Evolutionary conservation across 2,113 vertebrate genomes (phyloP).

Genomic region (Bubo bubo): DNA sequence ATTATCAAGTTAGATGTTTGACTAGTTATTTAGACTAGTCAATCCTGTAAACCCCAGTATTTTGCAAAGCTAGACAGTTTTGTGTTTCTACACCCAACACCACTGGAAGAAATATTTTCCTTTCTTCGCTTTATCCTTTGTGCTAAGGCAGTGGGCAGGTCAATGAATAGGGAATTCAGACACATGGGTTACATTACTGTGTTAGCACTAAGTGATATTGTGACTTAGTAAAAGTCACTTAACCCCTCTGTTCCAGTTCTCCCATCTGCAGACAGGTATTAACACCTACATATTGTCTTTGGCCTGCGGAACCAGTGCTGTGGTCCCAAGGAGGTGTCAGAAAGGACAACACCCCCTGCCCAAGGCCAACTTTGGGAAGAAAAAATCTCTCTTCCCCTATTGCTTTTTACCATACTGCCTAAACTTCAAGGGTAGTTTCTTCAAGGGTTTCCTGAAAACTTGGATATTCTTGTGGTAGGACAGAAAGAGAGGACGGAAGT

Average conservation of each 20-base stretch:
- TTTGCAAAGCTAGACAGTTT: not conserved
- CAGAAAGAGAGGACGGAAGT: not conserved
- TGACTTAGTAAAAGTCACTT: not conserved
- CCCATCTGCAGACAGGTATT: not conserved
- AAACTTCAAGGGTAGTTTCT: not conserved
- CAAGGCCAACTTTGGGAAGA: not conserved
- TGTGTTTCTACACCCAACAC: not conserved
- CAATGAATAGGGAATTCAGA: not conserved
- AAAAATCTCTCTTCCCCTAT: not conserved
- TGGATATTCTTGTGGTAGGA: not conserved
- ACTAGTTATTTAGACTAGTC: not conserved
- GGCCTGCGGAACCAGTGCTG: not conserved
- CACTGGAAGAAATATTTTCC: not conserved
- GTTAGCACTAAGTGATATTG: not conserved
- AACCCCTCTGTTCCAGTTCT: not conserved
- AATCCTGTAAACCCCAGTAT: not conserved
- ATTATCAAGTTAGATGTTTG: not conserved
- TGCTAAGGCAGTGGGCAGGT: not conserved
- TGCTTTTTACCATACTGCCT: not conserved
- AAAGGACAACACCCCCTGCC: not conserved
- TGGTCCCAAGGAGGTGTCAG: not conserved
- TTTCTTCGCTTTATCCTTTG: not conserved
- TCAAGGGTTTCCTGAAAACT: not conserved
- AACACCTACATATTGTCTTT: not conserved
- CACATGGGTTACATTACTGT: rapidly evolving